phyloP scores from a whole-genome alignment of 2,888 invertebrate genomes.

The Sinelater perroti region DNA sequence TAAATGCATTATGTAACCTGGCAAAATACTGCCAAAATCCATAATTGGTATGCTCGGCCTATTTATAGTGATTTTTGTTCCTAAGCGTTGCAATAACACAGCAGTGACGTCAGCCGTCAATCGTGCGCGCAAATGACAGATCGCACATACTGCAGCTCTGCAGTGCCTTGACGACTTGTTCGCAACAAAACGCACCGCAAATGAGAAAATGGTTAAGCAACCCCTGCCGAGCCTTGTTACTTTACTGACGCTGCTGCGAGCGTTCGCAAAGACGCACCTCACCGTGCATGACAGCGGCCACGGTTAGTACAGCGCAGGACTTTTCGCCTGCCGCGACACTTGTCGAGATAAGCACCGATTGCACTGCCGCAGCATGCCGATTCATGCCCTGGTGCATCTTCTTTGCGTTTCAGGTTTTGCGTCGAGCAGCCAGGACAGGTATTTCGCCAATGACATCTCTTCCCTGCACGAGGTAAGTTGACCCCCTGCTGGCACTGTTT shows the following conservation, averaged over 20 bases:
- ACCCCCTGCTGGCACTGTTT: slow-evolving; percentile 1
- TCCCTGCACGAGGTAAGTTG: slow-evolving; percentile 64
- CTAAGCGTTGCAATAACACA: slow-evolving; percentile 7
- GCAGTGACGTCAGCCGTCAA: neutral
- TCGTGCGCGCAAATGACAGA: slow-evolving; percentile 36
- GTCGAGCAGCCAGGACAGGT: slow-evolving; percentile 75
- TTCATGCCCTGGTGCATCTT: slow-evolving; percentile 51
- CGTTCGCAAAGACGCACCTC: slow-evolving; percentile 73
- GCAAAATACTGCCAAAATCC: neutral
- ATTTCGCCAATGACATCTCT: slow-evolving; percentile 71
- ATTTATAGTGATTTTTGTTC: slow-evolving; percentile 12
- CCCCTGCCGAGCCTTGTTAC: slow-evolving; percentile 71
- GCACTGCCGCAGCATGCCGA: slow-evolving; percentile 60
- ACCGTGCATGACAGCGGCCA: slow-evolving; percentile 78
- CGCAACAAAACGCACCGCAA: slow-evolving; percentile 41
- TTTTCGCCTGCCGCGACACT: too few relatives aligned
- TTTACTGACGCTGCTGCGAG: slow-evolving; percentile 73
- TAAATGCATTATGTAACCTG: slow-evolving; percentile 3
- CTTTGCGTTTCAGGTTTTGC: slow-evolving; percentile 69
- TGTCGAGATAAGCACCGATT: too few relatives aligned
- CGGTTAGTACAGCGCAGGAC: slow-evolving; percentile 69
- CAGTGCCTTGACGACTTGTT: slow-evolving; percentile 26
- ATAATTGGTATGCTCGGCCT: neutral
- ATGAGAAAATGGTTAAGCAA: slow-evolving; percentile 60
- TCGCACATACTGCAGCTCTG: slow-evolving; percentile 40